These are phyloP conservation scores for Oreochromis spilurus DNA, from an alignment of 2,113 vertebrate genomes.

Conservation along the genomic window DNA sequence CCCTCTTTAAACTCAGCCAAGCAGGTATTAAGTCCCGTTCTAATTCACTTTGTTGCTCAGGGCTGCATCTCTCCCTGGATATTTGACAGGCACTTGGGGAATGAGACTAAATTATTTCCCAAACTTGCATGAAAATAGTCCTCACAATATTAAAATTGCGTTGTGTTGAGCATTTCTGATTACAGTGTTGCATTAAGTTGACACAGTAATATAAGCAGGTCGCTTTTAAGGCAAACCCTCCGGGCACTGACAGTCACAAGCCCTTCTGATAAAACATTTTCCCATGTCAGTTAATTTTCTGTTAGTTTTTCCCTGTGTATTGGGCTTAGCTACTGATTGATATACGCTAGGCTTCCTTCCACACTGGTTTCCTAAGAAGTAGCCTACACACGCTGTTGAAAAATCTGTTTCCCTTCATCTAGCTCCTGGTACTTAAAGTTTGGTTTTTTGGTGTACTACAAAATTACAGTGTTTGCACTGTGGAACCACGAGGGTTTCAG, in stretches of 20 bases:
- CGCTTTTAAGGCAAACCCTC: background rate
- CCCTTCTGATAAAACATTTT: conserved; percentile 1
- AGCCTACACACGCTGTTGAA: conserved; percentile 5
- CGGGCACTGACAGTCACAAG: background rate
- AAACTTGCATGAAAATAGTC: conserved; percentile 2
- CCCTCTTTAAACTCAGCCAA: conserved; percentile 28
- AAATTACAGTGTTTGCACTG: conserved; percentile 64
- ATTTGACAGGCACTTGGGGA: background rate
- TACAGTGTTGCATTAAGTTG: background rate
- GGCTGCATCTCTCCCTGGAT: conserved; percentile 3
- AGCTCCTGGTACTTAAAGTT: conserved; percentile 44
- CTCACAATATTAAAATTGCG: background rate
- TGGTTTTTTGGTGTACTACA: conserved; percentile 43
- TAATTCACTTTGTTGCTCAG: conserved; percentile 11
- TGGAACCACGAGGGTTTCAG: conserved; percentile 77
- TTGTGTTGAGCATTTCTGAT: background rate
- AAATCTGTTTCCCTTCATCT: conserved; percentile 34
- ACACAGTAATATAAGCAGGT: background rate
- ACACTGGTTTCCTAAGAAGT: conserved; percentile 3
- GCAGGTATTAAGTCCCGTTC: conserved; percentile 21
- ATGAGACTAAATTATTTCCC: background rate
- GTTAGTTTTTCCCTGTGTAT: conserved; percentile 23
- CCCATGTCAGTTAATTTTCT: conserved; percentile 11
- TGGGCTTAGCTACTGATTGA: conserved; percentile 40
- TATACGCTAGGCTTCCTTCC: conserved; percentile 11